A percentile compares a stretch with the other conserved stretches of the same genome.
Conservation (phyloP, 2,113 vertebrate genomes). For the Tenrec ecaudatus region DNA sequence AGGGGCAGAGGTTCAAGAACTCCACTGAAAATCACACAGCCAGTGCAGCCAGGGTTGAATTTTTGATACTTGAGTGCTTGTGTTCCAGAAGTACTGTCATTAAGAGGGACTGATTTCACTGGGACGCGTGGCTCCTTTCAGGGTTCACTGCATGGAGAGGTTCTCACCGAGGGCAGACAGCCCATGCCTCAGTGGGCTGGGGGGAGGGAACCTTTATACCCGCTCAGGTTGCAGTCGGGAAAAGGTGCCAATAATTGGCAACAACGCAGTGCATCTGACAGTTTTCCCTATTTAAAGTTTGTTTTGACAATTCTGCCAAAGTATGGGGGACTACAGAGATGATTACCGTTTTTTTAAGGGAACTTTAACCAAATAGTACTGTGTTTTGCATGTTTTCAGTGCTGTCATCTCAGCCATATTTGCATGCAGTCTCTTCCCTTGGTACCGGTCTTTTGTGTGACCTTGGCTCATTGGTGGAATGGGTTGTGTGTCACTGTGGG, state of each 20-base stretch:
- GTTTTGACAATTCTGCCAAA: slow-evolving; percentile 82
- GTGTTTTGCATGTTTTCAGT: slow-evolving; percentile 76
- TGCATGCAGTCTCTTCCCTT: slow-evolving; percentile 74
- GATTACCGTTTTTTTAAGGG: slow-evolving; percentile 54
- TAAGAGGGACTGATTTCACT: slow-evolving; percentile 54
- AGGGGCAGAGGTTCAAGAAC: background rate
- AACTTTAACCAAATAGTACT: slow-evolving; percentile 59
- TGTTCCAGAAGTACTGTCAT: background rate
- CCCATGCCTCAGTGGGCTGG: background rate
- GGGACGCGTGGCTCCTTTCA: slow-evolving; percentile 26
- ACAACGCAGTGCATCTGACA: slow-evolving; percentile 87
- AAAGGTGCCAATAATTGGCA: slow-evolving; percentile 66
- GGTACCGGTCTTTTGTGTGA: slow-evolving; percentile 53
- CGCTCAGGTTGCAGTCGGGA: background rate
- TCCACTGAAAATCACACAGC: background rate
- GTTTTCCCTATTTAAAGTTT: slow-evolving; percentile 88
- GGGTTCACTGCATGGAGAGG: slow-evolving; percentile 53
- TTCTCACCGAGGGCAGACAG: slow-evolving; percentile 12
- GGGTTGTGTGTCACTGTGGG: slow-evolving; percentile 3
- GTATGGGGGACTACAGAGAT: slow-evolving; percentile 81
- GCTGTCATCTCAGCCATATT: slow-evolving; percentile 69
- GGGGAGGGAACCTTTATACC: background rate
- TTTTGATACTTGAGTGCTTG: slow-evolving; percentile 33
- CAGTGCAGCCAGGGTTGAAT: slow-evolving; percentile 4
- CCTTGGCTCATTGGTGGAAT: background rate